Conservation (phyloP, 2,888 invertebrate species). For the Venustoraphidia nigricollis region DNA sequence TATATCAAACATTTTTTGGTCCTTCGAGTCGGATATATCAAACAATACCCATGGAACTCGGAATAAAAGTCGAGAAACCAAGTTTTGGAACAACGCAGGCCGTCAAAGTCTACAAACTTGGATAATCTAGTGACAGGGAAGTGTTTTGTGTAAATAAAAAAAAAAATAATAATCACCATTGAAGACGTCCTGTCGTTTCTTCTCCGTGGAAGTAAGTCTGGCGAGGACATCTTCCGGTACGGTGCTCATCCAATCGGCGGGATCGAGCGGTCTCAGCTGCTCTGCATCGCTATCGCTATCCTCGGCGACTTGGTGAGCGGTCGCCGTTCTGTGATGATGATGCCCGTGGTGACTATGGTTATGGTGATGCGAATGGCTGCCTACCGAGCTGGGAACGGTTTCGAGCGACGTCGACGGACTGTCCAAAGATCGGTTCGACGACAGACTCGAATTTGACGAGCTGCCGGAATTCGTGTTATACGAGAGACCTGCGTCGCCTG, state of each 20-base stretch:
- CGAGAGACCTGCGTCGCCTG: constrained; percentile 34
- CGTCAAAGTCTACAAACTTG: too few relatives aligned
- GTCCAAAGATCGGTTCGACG: constrained; percentile 43
- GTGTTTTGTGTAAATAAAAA: too few relatives aligned
- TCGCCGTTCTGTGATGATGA: constrained; percentile 5
- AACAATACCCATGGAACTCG: too few relatives aligned
- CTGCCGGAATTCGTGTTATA: constrained; percentile 42
- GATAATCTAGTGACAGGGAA: too few relatives aligned
- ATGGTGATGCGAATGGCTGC: constrained; percentile 14
- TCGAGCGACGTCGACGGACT: constrained; percentile 61
- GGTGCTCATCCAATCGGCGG: constrained; percentile 64
- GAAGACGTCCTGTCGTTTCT: constrained; percentile 82
- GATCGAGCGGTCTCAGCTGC: constrained; percentile 48
- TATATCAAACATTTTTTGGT: too few relatives aligned
- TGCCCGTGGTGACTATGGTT: constrained; percentile 24
- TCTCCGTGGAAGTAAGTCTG: constrained; percentile 62
- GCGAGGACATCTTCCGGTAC: constrained; percentile 59
- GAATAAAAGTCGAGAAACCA: too few relatives aligned
- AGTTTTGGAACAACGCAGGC: too few relatives aligned
- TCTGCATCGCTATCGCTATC: constrained; percentile 38
- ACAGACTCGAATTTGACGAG: constrained; percentile 55
- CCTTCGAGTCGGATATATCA: too few relatives aligned
- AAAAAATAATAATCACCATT: constrained; percentile 44
- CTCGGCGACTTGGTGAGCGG: constrained; percentile 17
- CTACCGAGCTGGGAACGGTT: constrained; percentile 31